phyloP scores from a whole-genome alignment of 2,888 invertebrate genomes.

The Drosophila quinaria region DNA sequence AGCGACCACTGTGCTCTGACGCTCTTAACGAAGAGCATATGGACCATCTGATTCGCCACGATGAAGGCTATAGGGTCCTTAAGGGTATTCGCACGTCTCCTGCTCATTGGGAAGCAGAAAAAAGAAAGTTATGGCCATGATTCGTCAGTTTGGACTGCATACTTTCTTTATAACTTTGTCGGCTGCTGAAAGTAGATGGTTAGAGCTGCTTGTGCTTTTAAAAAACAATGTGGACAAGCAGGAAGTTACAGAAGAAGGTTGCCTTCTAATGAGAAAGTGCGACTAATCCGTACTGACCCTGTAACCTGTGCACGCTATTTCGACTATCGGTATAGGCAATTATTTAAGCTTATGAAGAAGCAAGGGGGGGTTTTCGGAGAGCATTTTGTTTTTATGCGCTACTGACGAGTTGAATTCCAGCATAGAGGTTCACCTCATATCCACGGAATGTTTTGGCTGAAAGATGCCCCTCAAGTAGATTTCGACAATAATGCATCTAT shows the following conservation, averaged over 20 bases:
- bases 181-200: constrained; percentile 10
- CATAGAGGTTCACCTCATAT: constrained; percentile 8
- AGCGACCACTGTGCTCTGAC: no score
- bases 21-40: neutral
- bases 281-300: neutral
- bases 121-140: constrained; percentile 19
- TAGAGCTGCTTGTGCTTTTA: neutral
- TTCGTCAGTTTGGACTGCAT: neutral
- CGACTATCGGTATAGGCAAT: neutral
- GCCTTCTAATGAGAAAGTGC: neutral
- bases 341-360: neutral
- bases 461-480: constrained; percentile 12
- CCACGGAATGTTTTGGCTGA: neutral
- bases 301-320: neutral
- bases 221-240: neutral
- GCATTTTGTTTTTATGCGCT: neutral
- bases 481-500: neutral
- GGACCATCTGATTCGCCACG: neutral
- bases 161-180: constrained; percentile 10
- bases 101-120: constrained; percentile 48
- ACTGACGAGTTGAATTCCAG: constrained; percentile 23
- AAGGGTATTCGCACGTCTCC: constrained; percentile 38
- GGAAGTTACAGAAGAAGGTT: neutral
- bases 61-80: neutral
- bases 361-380: neutral